Evolutionary conservation across 2,113 vertebrate species (phyloP), one percentile per base, ranked within the genome.

Genomic region (Macroglossus sobrinus): DNA sequence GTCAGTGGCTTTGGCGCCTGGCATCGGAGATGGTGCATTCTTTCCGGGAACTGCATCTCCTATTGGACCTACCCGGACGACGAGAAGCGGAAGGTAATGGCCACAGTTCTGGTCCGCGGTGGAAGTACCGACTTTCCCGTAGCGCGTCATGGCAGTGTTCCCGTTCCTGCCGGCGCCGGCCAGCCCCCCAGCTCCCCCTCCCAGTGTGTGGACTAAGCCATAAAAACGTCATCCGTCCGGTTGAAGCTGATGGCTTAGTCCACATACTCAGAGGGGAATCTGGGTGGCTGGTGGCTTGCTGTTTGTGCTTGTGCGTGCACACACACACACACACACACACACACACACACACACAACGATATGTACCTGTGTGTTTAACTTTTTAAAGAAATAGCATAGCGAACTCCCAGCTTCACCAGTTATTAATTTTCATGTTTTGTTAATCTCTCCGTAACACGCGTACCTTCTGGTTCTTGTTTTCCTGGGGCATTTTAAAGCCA

Each of bases 21-120:
- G 99, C 99, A 99, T 94, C 98, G 99, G 35, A 99, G 99, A 76
- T 99, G 99, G 99, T 99, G 99, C 80, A 98, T 99, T 40, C 98
- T 99, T 30, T 99, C 99, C 30, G 99, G 99, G 40, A 99, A 99
- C 76, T 99, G 99, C 97, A 99, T 99, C 96, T 99, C 99, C 89
- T 99, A 99, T 47, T 99, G 99, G 99, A 99, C 99, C 0, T 99
- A 99, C 74, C 99, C 99, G 7, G 99, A 99, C 93, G 99, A 99
- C 40, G 99, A 99, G 92, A 99, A 98, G 95, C 95, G 99, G 61
- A 99, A 99, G 99, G 99, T 99, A 98, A 93, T 68, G 22, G 47
- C 61, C 26, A 71, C n/a, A 76, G 7, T 35, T 6, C 11, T 43
- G 47, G 59, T 72, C 12, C 7, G 22, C 19, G 43, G 63, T 47